Evolutionary conservation across 2,797 vertebrate species (phyloP).

Genomic region (Oreochromis grahami): DNA sequence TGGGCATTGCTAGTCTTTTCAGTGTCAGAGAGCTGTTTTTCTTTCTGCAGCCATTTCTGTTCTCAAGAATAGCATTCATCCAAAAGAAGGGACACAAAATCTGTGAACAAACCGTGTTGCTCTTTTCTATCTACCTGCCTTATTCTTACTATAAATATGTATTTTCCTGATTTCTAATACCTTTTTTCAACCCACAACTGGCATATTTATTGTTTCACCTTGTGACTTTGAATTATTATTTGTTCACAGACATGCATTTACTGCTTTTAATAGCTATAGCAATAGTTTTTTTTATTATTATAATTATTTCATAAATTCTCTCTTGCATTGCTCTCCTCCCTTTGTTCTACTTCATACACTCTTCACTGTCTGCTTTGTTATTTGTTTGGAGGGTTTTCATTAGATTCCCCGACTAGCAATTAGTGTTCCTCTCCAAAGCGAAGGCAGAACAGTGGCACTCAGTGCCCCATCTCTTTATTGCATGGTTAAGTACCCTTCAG

Average conservation of each 20-base stretch:
- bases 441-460: conserved; percentile 67
- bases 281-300: conserved; percentile 36
- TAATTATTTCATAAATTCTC: conserved; percentile 45
- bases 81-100: conserved; percentile 18
- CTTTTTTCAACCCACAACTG: neutral
- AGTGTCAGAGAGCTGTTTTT: conserved; percentile 28
- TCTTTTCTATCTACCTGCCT: conserved; percentile 46
- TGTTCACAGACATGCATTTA: conserved; percentile 23
- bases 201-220: conserved; percentile 19
- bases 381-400: conserved; percentile 74
- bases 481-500: conserved; percentile 75
- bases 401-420: conserved; percentile 69
- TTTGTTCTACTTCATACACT: conserved; percentile 55
- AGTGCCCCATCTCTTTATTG: conserved; percentile 71
- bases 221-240: conserved; percentile 36
- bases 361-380: conserved; percentile 64
- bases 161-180: conserved; percentile 35
- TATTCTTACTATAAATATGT: conserved; percentile 15
- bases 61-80: conserved; percentile 42
- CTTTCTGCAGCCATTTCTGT: conserved; percentile 41
- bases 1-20: conserved; percentile 42
- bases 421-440: conserved; percentile 68
- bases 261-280: conserved; percentile 37
- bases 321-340: conserved; percentile 29
- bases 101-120: conserved; percentile 28